These are phyloP conservation scores for Margarornis squamiger DNA, from an alignment of 2,797 vertebrate species.

Conservation along the genomic window DNA sequence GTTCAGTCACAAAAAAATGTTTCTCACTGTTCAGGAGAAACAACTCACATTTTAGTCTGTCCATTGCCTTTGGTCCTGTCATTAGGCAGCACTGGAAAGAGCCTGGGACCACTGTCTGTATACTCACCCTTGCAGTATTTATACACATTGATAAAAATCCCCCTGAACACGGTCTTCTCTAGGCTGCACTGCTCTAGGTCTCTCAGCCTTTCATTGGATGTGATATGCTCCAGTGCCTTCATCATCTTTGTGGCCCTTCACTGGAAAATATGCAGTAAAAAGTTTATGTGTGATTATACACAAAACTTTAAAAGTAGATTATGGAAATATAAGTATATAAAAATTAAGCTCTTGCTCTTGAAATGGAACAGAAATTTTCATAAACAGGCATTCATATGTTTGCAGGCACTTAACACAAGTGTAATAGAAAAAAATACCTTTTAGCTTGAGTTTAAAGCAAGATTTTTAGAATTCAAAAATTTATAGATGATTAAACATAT, in stretches of 20 bases:
- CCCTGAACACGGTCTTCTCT: background rate
- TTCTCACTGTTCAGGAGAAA: background rate
- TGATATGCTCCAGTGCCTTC: background rate
- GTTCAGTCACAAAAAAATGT: background rate
- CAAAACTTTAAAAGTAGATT: background rate
- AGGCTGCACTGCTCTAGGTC: background rate
- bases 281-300: background rate
- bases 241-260: background rate
- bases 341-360: background rate
- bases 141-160: background rate
- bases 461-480: background rate
- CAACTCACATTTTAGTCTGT: background rate
- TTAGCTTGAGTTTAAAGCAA: background rate
- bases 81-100: background rate
- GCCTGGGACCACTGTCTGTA: background rate
- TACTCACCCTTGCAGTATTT: background rate
- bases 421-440: background rate
- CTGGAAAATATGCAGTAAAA: background rate
- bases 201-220: background rate
- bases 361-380: background rate
- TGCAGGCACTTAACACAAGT: background rate
- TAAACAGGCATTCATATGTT: background rate
- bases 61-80: background rate
- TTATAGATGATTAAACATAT: background rate
- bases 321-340: background rate